Base-by-base conservation (phyloP, 2,888 invertebrate genomes). In the Sphaerophoria taeniata region DNA sequence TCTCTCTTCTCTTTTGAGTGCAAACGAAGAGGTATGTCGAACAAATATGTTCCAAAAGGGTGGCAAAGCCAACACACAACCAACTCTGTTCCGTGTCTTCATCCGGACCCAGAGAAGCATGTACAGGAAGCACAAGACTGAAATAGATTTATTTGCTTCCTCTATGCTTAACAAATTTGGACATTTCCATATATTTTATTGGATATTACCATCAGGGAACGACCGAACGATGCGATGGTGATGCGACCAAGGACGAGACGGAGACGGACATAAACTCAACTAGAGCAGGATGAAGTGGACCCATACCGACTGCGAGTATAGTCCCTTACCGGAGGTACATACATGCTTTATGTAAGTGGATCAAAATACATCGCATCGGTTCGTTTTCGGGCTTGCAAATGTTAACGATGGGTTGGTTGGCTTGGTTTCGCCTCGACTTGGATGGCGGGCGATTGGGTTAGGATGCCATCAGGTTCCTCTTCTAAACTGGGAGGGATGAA, bases 151-250 rank as follows among this genome's bases (percentile, higher is more conserved):
- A 85, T 85, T 81, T 85, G 81, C 80, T 81, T 85, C 85, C 85
- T 85, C 76, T 73, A 60, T 81, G 81, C 81, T 85, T 85, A 85
- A 85, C 85, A 85, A 85, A 85, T 81, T 85, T 85, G 85, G 81
- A 81, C 81, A 85, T 85, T 85, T 85, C 76, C 85, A 81, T 85
- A 85, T 81, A 85, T 85, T 85, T 85, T 81, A 85, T 85, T 81
- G 76, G 80, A 80, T 76, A 80, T 76, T 76, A 80, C 72, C 72
- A 55, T 43, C 70, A 47, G 34, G 56, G 45, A 55, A 14, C 45
- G 16, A 31, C n/a, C n/a, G n/a, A n/a, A n/a, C 33, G 53, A 45
- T 24, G 60, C 9, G 60, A 58, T 58, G 36, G 60, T 11, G 60
- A 58, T 58, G 36, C 2, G 31, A 31, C 5, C 31, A 12, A 6